A percentile compares a stretch with the other conserved stretches of the same genome.
These are phyloP conservation scores for Champsocephalus esox DNA, from an alignment of 2,797 vertebrate species.

Conservation along the genomic window DNA sequence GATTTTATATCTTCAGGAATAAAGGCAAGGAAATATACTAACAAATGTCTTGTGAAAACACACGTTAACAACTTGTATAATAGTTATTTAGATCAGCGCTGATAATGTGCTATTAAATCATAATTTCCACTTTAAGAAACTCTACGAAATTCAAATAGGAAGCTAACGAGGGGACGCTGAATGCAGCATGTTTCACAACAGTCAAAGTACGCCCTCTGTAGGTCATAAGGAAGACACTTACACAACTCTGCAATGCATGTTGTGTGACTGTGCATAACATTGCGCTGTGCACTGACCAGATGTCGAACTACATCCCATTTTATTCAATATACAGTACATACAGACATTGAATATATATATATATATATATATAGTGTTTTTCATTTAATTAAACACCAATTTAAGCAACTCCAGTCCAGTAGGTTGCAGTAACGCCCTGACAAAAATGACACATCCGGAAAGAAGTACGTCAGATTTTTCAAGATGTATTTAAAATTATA, in stretches of 20 bases:
- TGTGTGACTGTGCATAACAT: too few species aligned
- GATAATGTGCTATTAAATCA: neutral
- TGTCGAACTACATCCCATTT: neutral
- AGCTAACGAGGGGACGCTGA: neutral
- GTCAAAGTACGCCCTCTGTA: conserved; percentile 41
- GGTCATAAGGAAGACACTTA: conserved; percentile 46
- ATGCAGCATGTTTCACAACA: conserved; percentile 65
- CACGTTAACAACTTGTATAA: accelerated
- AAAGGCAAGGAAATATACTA: accelerated
- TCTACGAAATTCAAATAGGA: accelerated
- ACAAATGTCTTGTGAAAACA: neutral
- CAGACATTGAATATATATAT: too few species aligned
- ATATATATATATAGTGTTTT: too few species aligned
- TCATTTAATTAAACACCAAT: too few species aligned
- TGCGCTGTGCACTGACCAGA: neutral
- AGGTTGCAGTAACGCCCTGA: conserved; percentile 36
- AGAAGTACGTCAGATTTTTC: neutral
- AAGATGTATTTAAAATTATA: too few species aligned
- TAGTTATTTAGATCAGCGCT: accelerated
- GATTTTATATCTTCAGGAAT: accelerated
- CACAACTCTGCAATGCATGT: conserved; percentile 45
- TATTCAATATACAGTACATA: too few species aligned
- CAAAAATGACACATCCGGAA: too few species aligned
- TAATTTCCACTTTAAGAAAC: neutral
- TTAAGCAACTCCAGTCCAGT: conserved; percentile 21